These are phyloP conservation scores for Odontocolon sp. DNA, from an alignment of 2,888 invertebrate species.

Conservation along the genomic window DNA sequence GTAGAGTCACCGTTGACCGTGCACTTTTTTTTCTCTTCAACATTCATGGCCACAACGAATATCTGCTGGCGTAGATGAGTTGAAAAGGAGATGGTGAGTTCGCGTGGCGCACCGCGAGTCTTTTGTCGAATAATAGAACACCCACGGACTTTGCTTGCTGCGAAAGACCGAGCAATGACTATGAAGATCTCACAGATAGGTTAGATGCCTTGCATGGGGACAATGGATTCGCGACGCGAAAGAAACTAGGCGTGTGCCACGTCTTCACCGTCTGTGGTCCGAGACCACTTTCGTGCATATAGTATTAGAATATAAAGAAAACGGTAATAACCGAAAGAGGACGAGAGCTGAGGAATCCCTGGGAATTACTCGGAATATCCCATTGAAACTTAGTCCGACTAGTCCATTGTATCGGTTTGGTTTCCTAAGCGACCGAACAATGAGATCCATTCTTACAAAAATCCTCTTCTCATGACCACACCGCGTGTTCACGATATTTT, in stretches of 20 bases:
- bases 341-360: conserved; percentile 39
- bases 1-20: conserved; percentile 49
- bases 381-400: conserved; percentile 57
- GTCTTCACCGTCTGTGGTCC: conserved; percentile 50
- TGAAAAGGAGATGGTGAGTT: conserved; percentile 30
- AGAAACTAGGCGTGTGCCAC: conserved; percentile 64
- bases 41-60: conserved; percentile 28
- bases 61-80: conserved; percentile 35
- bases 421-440: conserved; percentile 68
- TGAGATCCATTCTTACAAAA: conserved; percentile 65
- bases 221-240: conserved; percentile 64
- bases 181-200: conserved; percentile 60
- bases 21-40: conserved; percentile 31
- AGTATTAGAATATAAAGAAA: conserved; percentile 55
- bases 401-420: conserved; percentile 64
- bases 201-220: conserved; percentile 31
- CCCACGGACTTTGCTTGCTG: conserved; percentile 57
- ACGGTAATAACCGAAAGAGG: conserved; percentile 52
- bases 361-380: conserved; percentile 59
- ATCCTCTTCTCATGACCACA: conserved; percentile 59
- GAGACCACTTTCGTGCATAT: conserved; percentile 39
- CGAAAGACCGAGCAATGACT: conserved; percentile 56
- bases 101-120: conserved; percentile 51
- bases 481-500: conserved; percentile 29
- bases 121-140: conserved; percentile 56